These are phyloP conservation scores for Macroramphosus scolopax DNA, from an alignment of 2,797 vertebrate genomes.

Conservation along the genomic window DNA sequence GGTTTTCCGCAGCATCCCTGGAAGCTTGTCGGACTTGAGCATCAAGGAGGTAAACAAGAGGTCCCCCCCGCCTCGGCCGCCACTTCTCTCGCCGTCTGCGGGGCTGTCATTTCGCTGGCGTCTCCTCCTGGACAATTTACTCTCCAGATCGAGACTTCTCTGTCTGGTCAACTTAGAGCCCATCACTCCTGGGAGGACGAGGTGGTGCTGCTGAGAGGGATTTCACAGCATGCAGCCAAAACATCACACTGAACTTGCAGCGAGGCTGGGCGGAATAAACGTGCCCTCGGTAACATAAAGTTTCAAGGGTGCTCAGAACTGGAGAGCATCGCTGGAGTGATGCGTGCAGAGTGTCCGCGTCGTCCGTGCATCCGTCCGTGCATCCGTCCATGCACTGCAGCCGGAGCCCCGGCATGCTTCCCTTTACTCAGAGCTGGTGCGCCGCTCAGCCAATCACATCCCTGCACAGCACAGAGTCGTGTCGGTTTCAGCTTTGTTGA, in stretches of 20 bases:
- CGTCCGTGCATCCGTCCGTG: no score
- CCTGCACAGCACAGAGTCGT: no score
- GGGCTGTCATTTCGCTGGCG: slow-evolving; percentile 70
- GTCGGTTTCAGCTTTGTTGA: no score
- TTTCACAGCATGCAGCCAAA: slow-evolving; percentile 41
- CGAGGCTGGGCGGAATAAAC: no score
- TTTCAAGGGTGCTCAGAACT: no score
- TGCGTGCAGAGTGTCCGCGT: no score
- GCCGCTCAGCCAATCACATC: slow-evolving; percentile 8
- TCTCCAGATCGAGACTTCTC: slow-evolving; percentile 85
- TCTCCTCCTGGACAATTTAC: slow-evolving; percentile 81
- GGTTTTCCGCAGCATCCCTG: slow-evolving; percentile 82
- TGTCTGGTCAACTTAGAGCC: slow-evolving; percentile 87
- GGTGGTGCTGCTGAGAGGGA: slow-evolving; percentile 6
- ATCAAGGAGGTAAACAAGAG: slow-evolving; percentile 84
- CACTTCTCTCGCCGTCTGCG: slow-evolving; percentile 67
- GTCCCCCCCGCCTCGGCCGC: slow-evolving; percentile 77
- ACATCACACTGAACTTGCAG: slow-evolving; percentile 57
- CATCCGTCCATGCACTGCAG: no score
- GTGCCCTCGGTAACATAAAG: no score
- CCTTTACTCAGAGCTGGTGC: slow-evolving; percentile 3
- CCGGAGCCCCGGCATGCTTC: no score
- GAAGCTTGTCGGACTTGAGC: slow-evolving; percentile 85
- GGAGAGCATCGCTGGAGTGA: no score
- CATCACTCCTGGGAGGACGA: slow-evolving; percentile 73